Conservation (phyloP, 2,797 vertebrate species). For the Myotis planiceps region DNA sequence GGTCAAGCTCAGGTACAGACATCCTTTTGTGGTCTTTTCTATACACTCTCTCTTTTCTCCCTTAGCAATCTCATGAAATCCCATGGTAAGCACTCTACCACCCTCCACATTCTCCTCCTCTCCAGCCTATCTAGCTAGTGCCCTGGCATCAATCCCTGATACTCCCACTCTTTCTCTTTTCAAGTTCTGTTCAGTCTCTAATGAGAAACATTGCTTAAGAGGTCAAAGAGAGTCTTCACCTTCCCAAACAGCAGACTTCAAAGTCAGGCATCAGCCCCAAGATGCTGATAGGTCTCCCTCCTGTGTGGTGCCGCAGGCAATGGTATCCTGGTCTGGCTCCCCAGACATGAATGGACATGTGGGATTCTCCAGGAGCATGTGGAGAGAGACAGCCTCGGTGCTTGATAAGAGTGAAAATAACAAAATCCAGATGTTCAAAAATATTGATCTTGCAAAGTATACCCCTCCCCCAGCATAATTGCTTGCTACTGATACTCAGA, state of each 20-base stretch:
- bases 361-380: not conserved
- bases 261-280: not conserved
- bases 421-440: constrained; percentile 9
- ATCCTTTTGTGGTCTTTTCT: not conserved
- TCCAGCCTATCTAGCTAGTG: not conserved
- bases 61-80: not conserved
- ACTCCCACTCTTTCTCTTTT: not conserved
- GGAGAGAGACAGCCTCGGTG: not conserved
- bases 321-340: not conserved
- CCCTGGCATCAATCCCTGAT: not conserved
- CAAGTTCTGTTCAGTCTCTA: not conserved
- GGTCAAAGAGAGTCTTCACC: not conserved
- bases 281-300: not conserved
- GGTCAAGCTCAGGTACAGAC: not conserved
- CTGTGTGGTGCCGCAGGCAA: not conserved
- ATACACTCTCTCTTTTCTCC: not conserved
- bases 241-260: not conserved
- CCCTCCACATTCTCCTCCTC: not conserved
- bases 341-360: not conserved
- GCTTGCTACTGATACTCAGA: not conserved
- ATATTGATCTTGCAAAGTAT: not conserved
- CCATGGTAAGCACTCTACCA: too few species aligned
- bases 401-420: constrained; percentile 31
- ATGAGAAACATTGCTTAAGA: not conserved
- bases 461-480: not conserved